Conservation (phyloP, 2,797 vertebrate genomes). For the Anguilla megastoma region DNA sequence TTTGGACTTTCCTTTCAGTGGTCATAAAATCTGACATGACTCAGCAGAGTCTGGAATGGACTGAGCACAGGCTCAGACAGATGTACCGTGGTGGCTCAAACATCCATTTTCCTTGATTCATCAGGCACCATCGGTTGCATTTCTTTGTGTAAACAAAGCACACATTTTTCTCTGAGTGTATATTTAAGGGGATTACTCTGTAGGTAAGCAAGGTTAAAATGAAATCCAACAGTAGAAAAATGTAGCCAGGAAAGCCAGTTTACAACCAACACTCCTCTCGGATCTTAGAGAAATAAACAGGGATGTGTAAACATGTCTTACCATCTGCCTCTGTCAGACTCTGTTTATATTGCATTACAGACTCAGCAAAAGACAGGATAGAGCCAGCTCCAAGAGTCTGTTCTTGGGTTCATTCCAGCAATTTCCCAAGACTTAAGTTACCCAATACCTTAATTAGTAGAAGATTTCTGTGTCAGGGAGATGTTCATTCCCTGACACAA, state of each 20-base stretch:
- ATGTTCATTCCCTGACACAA: neutral
- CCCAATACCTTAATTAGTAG: neutral
- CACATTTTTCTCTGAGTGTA: neutral
- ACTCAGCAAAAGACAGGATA: neutral
- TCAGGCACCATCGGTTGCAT: neutral
- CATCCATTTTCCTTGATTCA: neutral
- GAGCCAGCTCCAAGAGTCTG: neutral
- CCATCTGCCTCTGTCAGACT: constrained; percentile 20
- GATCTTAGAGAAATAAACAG: constrained; percentile 7
- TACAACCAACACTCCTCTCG: neutral
- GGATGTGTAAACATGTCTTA: neutral
- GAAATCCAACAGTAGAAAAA: constrained; percentile 3
- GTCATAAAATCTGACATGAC: neutral
- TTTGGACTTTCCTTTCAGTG: neutral
- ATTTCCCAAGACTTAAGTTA: neutral
- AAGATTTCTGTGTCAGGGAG: too few species aligned
- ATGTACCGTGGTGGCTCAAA: too few species aligned
- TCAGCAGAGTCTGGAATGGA: neutral
- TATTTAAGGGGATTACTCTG: neutral
- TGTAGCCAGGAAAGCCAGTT: neutral
- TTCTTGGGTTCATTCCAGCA: neutral
- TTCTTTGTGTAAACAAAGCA: neutral
- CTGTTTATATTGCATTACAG: neutral
- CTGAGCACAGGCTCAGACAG: neutral
- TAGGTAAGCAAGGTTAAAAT: neutral